Evolutionary conservation across 2,113 vertebrate species (phyloP), one percentile per base, ranked within the genome.

Genomic region (Hyaena hyaena): DNA sequence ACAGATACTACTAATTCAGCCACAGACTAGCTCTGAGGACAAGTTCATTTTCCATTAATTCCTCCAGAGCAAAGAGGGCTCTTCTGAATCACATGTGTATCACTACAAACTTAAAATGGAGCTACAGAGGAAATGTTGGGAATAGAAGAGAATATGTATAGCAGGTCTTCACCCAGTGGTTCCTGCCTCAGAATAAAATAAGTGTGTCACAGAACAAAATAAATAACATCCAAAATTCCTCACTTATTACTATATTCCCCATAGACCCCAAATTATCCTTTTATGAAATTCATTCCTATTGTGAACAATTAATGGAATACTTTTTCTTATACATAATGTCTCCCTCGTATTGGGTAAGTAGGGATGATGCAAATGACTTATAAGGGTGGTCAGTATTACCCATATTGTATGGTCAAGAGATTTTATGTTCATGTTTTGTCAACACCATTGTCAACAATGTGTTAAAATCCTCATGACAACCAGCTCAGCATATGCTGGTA

Each of bases 201-300:
- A 95, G 79, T 63, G 17, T 76, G 89, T 90, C 74, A 50, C 2
- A 73, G 26, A 33, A 88, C 28, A 94, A 93, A 92, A 91, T 82
- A 65, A 90, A 79, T 66, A 82, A 28, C 50, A 50, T 69, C 58
- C 16, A n/a, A 35, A 80, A 7, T 94, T 84, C 68, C 43, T 87
- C 35, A 58, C 4, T 73, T 24, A 82, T 53, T 74, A 81, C 23
- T 61, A 10, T 66, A 68, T 83, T 90, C 10, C 16, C 31, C 4
- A 14, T 2, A 35, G 10, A 5, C 26, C 23, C 33, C 1, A 48
- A 88, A 33, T 48, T 26, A 89, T 88, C 82, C 76, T 76, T 73
- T 88, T 61, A 73, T 58, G 33, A 88, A 88, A 39, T 5, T 68
- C 10, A 71, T 39, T 45, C 43, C 43, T 77, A 77, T 65, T 76